Evolutionary conservation across 2,113 vertebrate genomes (phyloP).

Genomic region (Pavo muticus): DNA sequence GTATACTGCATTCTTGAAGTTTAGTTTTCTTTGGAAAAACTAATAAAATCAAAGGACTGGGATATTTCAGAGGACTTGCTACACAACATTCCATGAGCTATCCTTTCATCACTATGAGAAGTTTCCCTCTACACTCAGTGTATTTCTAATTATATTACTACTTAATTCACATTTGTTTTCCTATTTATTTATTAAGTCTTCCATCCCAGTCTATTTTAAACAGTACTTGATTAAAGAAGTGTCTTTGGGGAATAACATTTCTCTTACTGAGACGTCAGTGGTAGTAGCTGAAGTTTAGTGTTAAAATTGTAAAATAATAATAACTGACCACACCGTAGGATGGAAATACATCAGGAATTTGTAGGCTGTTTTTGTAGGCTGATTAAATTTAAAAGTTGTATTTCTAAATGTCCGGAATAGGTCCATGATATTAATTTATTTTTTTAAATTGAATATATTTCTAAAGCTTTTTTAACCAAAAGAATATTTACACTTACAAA

Average conservation of each 20-base stretch:
- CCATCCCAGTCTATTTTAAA: background rate
- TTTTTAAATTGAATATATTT: background rate
- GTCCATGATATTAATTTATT: background rate
- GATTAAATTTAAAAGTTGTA: background rate
- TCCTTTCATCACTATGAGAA: background rate
- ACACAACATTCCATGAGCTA: background rate
- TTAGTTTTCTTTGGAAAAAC: background rate
- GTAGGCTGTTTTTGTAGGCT: background rate
- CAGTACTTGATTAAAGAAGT: background rate
- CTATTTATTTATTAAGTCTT: background rate
- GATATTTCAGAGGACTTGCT: accelerated
- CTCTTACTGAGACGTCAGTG: background rate
- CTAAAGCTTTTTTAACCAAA: background rate
- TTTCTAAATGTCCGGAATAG: background rate
- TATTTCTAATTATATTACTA: background rate
- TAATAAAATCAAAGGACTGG: background rate
- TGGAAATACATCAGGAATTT: background rate
- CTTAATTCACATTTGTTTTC: background rate
- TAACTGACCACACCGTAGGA: background rate
- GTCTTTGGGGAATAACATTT: background rate
- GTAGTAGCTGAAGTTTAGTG: background rate
- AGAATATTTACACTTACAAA: background rate
- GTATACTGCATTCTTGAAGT: accelerated
- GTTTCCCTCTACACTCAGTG: accelerated
- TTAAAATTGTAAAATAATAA: background rate